These are phyloP conservation scores for Heliconius melpomene DNA, from an alignment of 1,140 invertebrate species.

Conservation along the genomic window DNA sequence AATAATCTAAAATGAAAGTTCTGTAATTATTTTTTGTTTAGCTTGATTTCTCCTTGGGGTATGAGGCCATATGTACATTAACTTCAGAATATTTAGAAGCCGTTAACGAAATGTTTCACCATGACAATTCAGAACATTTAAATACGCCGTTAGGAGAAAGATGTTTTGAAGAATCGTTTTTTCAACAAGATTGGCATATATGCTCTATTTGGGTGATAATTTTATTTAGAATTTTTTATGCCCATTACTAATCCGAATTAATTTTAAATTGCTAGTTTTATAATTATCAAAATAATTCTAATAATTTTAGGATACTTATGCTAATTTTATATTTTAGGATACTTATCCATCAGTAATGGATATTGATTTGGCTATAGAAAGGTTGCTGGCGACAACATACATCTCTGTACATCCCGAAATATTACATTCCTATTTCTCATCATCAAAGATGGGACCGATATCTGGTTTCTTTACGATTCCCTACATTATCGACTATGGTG, in stretches of 20 bases:
- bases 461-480: conserved; percentile 63
- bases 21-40: conserved; percentile 26
- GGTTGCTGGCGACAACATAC: conserved; percentile 60
- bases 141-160: conserved; percentile 61
- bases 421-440: conserved; percentile 45
- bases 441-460: conserved; percentile 57
- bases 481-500: conserved; percentile 71
- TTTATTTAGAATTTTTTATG: not conserved
- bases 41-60: conserved; percentile 56
- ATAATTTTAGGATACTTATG: conserved; percentile 59
- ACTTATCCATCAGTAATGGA: conserved; percentile 66
- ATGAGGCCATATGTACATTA: conserved; percentile 59
- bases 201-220: conserved; percentile 63
- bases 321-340: conserved; percentile 53
- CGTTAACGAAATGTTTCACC: conserved; percentile 58
- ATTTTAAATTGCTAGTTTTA: not conserved
- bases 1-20: not conserved
- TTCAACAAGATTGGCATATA: conserved; percentile 65
- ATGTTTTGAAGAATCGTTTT: conserved; percentile 67
- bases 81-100: conserved; percentile 65
- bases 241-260: not conserved
- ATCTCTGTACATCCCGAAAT: conserved; percentile 61
- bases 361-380: conserved; percentile 72
- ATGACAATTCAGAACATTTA: conserved; percentile 51
- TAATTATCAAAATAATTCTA: not conserved